These are phyloP conservation scores for Hippocampus kuda DNA, from an alignment of 2,797 vertebrate genomes.

Conservation along the genomic window DNA sequence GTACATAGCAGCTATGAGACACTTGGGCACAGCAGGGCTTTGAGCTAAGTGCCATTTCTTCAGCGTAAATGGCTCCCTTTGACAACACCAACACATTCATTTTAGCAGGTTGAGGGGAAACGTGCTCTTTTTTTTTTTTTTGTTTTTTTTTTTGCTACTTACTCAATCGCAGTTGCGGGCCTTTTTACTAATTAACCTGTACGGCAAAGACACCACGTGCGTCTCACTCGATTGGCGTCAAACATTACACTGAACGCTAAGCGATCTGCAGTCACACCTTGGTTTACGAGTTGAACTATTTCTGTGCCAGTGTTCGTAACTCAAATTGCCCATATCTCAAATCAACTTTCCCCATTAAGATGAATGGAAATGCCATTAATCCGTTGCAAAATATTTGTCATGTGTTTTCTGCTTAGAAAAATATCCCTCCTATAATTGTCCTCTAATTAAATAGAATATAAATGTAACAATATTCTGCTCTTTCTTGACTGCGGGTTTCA, in stretches of 20 bases:
- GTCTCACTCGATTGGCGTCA: background rate
- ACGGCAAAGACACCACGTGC: background rate
- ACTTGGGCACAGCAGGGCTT: background rate
- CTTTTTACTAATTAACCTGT: background rate
- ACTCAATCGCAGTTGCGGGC: background rate
- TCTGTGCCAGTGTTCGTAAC: background rate
- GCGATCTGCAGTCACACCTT: background rate
- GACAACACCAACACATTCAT: background rate
- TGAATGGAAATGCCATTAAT: no score
- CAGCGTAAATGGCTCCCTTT: background rate
- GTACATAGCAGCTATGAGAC: background rate
- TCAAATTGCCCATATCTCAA: background rate
- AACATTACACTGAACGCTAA: background rate
- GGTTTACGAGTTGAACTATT: background rate
- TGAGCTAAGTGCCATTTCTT: background rate
- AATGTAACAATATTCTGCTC: no score
- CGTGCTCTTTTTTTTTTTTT: background rate
- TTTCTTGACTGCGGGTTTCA: no score
- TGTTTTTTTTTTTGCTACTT: background rate
- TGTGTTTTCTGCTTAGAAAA: no score
- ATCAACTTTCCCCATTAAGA: no score
- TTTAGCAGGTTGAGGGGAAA: background rate
- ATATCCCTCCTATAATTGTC: no score
- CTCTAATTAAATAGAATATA: no score
- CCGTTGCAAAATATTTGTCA: no score